phyloP scores from a whole-genome alignment of 64 coral and sea anemone species.

The Catalaphyllia jardinei region DNA sequence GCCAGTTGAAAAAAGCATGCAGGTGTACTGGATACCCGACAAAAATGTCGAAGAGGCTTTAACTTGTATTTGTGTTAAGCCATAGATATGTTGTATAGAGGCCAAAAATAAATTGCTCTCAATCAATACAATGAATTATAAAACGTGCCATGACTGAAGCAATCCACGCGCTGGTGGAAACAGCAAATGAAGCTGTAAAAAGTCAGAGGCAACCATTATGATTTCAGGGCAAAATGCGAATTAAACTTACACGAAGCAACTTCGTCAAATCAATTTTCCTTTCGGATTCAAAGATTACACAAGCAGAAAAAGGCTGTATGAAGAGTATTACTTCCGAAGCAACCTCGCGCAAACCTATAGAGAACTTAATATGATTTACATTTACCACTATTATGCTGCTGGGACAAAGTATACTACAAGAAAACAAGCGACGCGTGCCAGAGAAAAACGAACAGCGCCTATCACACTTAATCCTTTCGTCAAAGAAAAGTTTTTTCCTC shows the following conservation, averaged over 20 bases:
- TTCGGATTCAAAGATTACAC: not conserved
- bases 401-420: no score
- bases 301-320: not conserved
- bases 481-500: not conserved
- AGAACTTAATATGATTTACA: no score
- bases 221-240: not conserved
- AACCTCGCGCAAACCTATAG: no score
- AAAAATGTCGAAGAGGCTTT: not conserved
- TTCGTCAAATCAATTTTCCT: no score
- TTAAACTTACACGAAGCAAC: no score
- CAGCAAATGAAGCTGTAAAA: not conserved
- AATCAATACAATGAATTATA: not conserved
- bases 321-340: not conserved
- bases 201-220: not conserved
- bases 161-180: not conserved
- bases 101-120: not conserved
- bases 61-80: not conserved
- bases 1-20: conserved; percentile 21
- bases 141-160: not conserved
- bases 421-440: conserved; percentile 25
- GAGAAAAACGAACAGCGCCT: not conserved
- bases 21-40: not conserved
- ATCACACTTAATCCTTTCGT: not conserved
- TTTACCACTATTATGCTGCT: not conserved
- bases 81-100: not conserved